Percentiles rank a stretch among this genome's conserved stretches.
Evolutionary conservation across 2,888 invertebrate genomes (phyloP).

Genomic region (Hydroisotoma schaefferi): DNA sequence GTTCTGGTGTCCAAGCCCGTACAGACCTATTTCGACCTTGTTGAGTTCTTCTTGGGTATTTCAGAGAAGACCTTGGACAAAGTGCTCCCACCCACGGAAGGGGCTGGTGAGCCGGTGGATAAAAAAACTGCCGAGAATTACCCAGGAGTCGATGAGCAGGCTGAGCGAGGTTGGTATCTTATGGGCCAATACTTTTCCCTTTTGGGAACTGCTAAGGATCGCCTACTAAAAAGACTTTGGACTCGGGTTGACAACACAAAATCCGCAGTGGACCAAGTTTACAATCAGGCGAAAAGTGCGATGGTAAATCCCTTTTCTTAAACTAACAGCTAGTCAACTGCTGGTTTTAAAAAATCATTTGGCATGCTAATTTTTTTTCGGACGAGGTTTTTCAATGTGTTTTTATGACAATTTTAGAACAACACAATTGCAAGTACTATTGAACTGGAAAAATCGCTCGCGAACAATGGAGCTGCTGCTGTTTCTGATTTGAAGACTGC

Average conservation of each 20-base stretch:
- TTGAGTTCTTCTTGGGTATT: conserved; percentile 29
- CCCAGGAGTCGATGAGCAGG: conserved; percentile 23
- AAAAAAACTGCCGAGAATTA: conserved; percentile 17
- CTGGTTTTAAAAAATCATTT: too few species aligned
- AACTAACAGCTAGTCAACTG: too few species aligned
- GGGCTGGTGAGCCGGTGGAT: neutral
- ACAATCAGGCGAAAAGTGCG: conserved; percentile 34
- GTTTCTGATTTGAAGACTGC: too few species aligned
- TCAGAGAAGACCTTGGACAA: conserved; percentile 30
- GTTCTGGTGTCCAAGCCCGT: conserved; percentile 29
- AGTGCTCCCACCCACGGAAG: conserved; percentile 28
- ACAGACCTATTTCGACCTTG: conserved; percentile 33
- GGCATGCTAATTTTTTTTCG: too few species aligned
- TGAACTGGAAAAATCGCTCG: too few species aligned
- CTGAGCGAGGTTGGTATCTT: conserved; percentile 30
- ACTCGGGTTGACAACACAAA: conserved; percentile 30
- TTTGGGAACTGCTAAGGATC: conserved; percentile 11
- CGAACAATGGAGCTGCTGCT: too few species aligned
- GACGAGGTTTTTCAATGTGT: too few species aligned
- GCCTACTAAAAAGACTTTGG: conserved; percentile 28
- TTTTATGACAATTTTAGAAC: too few species aligned
- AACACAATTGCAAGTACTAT: too few species aligned
- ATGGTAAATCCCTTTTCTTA: conserved; percentile 28
- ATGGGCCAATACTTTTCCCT: conserved; percentile 22
- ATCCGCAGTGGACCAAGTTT: conserved; percentile 26